Base-by-base conservation (phyloP, 2,888 invertebrate species). In the Mesorhabditis spiculigera region DNA sequence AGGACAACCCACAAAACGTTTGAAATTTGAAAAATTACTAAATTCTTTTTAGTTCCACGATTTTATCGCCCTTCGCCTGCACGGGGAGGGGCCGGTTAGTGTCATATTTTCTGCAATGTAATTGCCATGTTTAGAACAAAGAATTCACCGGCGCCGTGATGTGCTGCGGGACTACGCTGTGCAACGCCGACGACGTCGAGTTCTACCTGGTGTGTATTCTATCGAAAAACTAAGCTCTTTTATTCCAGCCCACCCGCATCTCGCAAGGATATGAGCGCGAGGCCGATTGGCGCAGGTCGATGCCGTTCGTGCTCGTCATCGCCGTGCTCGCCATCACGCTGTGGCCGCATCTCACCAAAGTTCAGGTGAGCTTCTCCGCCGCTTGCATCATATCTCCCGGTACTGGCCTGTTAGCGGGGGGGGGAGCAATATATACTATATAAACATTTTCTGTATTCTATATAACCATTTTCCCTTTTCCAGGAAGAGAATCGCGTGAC, bases 321-420 rank as follows among this genome's bases (percentile, higher is more conserved):
- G 8, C 58, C n/a, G n/a, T 50, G 10, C n/a, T 50, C 58, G n/a
- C 58, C 10, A 10, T 50, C 8, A 50, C 58, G 58, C 58, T 50
- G 58, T 50, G 58, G 58, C 58, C 58, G n/a, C n/a, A 13, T 50
- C n/a, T 50, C 58, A 13, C 58, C 58, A n/a, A 50, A 50, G 58
- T 50, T 50, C 10, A 10, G 8, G 58, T 50, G 58, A 50, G 58
- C n/a, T 50, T 50, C 10, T 50, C n/a, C 10, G 1, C 28, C 28
- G 28, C 28, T 28, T 28, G 28, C 28, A 28, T 28, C 28, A 28
- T 28, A 28, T 28, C 28, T 50, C 3, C n/a, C n/a, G 58, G n/a
- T 13, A n/a, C 58, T 10, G n/a, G n/a, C 8, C 10, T 50, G 58
- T 50, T 50, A n/a, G 58, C 10, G n/a, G 58, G n/a, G 58, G n/a